These are phyloP conservation scores for Dasysyrphus albostriatus DNA, from an alignment of 2,888 invertebrate genomes.

Conservation along the genomic window DNA sequence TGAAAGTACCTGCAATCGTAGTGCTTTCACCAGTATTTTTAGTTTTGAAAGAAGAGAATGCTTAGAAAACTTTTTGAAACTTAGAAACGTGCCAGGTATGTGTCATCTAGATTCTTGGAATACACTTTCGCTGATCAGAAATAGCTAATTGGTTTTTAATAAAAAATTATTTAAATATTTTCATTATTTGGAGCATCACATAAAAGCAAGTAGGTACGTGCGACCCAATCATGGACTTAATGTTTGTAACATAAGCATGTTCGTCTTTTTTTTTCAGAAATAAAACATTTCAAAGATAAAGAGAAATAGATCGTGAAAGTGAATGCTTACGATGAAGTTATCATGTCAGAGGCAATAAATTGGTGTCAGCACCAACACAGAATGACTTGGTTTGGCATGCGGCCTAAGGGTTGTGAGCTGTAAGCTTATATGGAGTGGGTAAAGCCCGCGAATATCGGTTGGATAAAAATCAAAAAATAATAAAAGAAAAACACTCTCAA, in stretches of 20 bases:
- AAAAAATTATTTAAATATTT: no score
- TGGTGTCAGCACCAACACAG: slow-evolving; percentile 69
- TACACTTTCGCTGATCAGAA: no score
- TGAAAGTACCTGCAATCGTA: no score
- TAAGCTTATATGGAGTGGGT: background rate
- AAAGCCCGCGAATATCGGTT: slow-evolving; percentile 35
- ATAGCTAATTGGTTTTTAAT: no score
- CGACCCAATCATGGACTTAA: background rate
- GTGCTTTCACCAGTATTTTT: no score
- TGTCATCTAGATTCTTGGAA: no score
- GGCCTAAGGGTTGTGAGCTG: slow-evolving; percentile 51
- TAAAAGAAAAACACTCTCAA: slow-evolving; percentile 29
- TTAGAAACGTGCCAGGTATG: no score
- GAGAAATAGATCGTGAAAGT: slow-evolving; percentile 74
- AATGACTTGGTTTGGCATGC: slow-evolving; percentile 59
- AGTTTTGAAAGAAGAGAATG: no score
- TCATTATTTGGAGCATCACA: no score
- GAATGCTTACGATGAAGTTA: slow-evolving; percentile 76
- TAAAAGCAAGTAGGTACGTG: background rate
- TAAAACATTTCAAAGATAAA: slow-evolving; percentile 65
- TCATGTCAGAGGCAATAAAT: slow-evolving; percentile 76
- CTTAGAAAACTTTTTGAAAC: no score
- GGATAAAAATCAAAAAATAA: slow-evolving; percentile 59
- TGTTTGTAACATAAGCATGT: slow-evolving; percentile 5
- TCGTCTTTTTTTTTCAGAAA: slow-evolving; percentile 1